phyloP scores from a whole-genome alignment of 2,888 invertebrate species.

The Philopedon plagiatum region DNA sequence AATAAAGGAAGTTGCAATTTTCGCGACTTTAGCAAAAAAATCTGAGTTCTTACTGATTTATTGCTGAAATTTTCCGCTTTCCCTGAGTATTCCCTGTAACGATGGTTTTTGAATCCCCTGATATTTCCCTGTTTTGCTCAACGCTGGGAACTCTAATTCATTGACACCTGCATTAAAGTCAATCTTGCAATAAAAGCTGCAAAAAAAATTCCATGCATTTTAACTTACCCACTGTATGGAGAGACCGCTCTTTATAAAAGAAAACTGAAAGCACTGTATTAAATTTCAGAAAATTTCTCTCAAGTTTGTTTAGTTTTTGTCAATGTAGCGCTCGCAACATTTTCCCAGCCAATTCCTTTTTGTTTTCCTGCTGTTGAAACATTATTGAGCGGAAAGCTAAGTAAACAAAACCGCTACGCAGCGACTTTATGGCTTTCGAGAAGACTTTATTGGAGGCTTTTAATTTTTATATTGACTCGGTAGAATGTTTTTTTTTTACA shows the following conservation, averaged over 20 bases:
- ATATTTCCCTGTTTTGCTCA: too few relatives aligned
- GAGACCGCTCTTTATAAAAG: background rate
- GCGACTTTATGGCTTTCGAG: constrained; percentile 29
- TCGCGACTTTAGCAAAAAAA: too few relatives aligned
- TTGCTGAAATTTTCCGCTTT: too few relatives aligned
- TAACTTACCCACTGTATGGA: background rate
- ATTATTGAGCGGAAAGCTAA: constrained; percentile 39
- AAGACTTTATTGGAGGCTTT: constrained; percentile 14
- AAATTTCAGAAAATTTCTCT: constrained; percentile 15
- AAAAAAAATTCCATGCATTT: background rate
- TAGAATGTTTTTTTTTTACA: background rate
- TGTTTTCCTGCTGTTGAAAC: constrained; percentile 32
- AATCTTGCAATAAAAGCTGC: background rate
- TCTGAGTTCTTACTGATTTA: too few relatives aligned
- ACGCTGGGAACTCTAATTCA: too few relatives aligned
- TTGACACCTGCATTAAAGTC: too few relatives aligned
- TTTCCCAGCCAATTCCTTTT: constrained; percentile 27
- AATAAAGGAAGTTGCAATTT: too few relatives aligned
- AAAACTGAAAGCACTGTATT: background rate
- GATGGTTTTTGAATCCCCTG: too few relatives aligned
- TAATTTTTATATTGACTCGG: constrained; percentile 4
- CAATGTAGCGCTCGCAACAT: constrained; percentile 26
- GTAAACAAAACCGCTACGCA: constrained; percentile 33
- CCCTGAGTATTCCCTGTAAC: too few relatives aligned
- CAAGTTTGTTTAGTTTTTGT: constrained; percentile 12